Base-by-base conservation (phyloP, 53 echinoderm and acorn worm genomes). In the Luidia sarsii region DNA sequence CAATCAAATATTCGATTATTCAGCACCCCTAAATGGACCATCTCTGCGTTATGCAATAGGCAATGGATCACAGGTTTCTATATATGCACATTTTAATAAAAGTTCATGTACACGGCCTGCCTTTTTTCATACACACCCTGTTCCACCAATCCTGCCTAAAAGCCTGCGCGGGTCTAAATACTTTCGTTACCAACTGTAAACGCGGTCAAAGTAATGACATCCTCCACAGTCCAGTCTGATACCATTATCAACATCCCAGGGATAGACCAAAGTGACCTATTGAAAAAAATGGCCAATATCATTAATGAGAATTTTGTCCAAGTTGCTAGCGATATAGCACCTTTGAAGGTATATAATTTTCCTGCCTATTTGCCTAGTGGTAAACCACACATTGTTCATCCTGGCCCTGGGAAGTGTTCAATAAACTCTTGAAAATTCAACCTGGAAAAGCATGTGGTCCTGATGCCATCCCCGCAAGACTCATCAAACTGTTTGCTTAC, bases 321-420 rank as follows among this genome's bases (percentile, higher is more conserved):
- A 15, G 28, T 28, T 27, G 60, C 60, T 24, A 60, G 13, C 3
- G 60, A 60, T 28, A 64, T 64, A 64, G 34, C 64, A 2, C 33
- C 33, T 15, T 10, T 64, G 10, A 22, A 64, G 16, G 22, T 36
- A 64, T 64, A 15, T 2, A 64, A 32, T 4, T 36, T 64, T 33
- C 64, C 64, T 34, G 18, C 64, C 18, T 60, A 60, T 27, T 27
- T 60, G 23, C 60, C 60, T 60, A 15, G 7, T 3, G 29, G 22
- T 28, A 60, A 24, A 60, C 60, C 13, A 60, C 31, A 22, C 29
- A 0, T 24, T 24, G 23, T 60, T 15, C 60, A 30, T 15, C n/a
- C n/a, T n/a, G n/a, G n/a, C 60, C 60, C 15, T 60, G 60, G 60
- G 60, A 60, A 10, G 60, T 62, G 23, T 62, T 62, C 29, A 31